Base-by-base conservation (phyloP, 2,797 vertebrate species). In the Rachycentron canadum region DNA sequence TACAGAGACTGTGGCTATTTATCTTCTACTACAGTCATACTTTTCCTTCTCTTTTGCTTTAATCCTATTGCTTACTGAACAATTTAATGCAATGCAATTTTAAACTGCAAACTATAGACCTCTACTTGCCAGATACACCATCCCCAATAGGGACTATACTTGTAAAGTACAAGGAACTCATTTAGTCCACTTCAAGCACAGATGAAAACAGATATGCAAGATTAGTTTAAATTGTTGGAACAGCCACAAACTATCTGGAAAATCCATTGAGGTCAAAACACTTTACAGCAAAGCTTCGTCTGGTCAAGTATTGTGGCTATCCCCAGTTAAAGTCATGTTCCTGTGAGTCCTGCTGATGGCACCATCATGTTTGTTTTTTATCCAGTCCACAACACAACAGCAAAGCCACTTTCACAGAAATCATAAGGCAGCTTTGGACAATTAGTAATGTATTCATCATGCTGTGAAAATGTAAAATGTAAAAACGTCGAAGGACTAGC, bases 141-240 rank as follows among this genome's bases (percentile, higher is more conserved):
- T 59, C 41, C n/a, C 68, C 40, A 26, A 64, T 50, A 17, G 38
- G 11, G 26, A n/a, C 28, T 32, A 43, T 38, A 41, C 30, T 45
- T 45, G 17, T 52, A 38, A 58, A 53, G 67, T 53, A 47, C 14
- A 21, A 30, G 1, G 45, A 41, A 25, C 16, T 73, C 36, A 67
- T 73, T 76, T 26, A 73, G 71, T 63, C 69, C 78, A 90, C 72
- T 89, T 89, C 69, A 91, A 85, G 77, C 81, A 86, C 63, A 3
- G 9, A 40, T 69, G 69, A 83, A 81, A 66, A 76, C 40, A 83
- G 62, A 73, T 70, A 66, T 74, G 55, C 62, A 64, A 43, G 45
- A 84, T 91, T 89, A 89, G 86, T 88, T 71, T 9, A 67, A 81
- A 87, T 78, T 57, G 55, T 74, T 61, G 61, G 25, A 81, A 78